Evolutionary conservation across 2,113 vertebrate species (phyloP).

Genomic region (Odontophorus gujanensis): DNA sequence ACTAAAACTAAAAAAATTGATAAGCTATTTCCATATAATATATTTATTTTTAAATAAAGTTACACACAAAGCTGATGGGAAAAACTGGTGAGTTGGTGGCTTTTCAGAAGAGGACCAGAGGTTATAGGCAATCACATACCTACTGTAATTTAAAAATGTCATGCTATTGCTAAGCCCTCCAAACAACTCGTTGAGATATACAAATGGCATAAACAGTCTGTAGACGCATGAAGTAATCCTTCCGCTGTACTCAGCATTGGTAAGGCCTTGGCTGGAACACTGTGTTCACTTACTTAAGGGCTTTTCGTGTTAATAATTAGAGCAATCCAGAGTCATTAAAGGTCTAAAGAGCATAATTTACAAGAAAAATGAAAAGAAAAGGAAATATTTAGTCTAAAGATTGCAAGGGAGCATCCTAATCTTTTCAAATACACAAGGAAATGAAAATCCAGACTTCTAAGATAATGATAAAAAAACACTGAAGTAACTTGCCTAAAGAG

Average conservation of each 20-base stretch:
- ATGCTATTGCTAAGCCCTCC: background rate
- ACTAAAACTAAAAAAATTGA: background rate
- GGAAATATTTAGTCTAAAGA: background rate
- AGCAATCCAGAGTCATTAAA: background rate
- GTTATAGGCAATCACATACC: background rate
- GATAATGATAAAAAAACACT: background rate
- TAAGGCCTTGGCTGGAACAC: background rate
- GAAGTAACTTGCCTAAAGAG: background rate
- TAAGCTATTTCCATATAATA: accelerated
- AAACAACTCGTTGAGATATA: background rate
- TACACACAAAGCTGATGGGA: background rate
- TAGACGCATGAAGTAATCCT: background rate
- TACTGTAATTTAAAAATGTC: background rate
- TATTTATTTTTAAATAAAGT: background rate
- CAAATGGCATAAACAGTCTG: background rate
- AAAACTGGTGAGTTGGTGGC: background rate
- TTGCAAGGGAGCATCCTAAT: background rate
- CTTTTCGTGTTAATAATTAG: background rate
- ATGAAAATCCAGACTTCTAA: background rate
- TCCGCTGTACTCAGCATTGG: background rate
- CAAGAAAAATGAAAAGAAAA: background rate
- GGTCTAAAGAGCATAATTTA: background rate
- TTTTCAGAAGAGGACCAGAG: background rate
- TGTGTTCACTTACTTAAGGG: background rate
- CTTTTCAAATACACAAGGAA: background rate